These are phyloP conservation scores for Hypotaenidia philippensis DNA, from an alignment of 2,797 vertebrate genomes.

Conservation along the genomic window DNA sequence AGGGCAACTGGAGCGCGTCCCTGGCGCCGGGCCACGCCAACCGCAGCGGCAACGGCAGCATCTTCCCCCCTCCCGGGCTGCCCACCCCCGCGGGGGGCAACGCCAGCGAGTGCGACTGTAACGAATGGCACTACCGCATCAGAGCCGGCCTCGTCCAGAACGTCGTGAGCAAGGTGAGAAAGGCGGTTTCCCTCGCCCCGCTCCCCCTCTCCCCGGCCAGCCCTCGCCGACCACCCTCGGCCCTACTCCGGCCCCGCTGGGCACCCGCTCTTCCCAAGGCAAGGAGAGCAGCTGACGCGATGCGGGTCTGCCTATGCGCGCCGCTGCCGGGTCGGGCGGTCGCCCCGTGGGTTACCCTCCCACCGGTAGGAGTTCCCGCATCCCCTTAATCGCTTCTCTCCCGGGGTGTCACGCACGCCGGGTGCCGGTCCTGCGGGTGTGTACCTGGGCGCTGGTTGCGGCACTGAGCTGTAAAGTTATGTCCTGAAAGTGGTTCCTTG, in stretches of 20 bases:
- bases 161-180: conserved; percentile 93
- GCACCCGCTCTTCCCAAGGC: neutral
- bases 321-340: accelerated
- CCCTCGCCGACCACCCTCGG: accelerated
- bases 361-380: accelerated
- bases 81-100: conserved; percentile 61
- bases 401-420: accelerated
- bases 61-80: conserved; percentile 56
- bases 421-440: neutral
- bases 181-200: neutral
- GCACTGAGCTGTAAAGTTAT: neutral
- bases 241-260: accelerated
- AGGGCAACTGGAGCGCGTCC: conserved; percentile 73
- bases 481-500: neutral
- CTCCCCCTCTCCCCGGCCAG: accelerated
- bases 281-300: neutral
- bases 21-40: conserved; percentile 39
- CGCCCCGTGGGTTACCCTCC: neutral
- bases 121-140: conserved; percentile 87
- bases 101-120: conserved; percentile 83
- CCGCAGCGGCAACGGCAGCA: conserved; percentile 62
- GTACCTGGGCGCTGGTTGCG: neutral
- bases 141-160: conserved; percentile 90
- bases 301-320: neutral
- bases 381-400: neutral